Evolutionary conservation across 2,113 vertebrate species (phyloP).

Genomic region (Herpailurus yagouaroundi): DNA sequence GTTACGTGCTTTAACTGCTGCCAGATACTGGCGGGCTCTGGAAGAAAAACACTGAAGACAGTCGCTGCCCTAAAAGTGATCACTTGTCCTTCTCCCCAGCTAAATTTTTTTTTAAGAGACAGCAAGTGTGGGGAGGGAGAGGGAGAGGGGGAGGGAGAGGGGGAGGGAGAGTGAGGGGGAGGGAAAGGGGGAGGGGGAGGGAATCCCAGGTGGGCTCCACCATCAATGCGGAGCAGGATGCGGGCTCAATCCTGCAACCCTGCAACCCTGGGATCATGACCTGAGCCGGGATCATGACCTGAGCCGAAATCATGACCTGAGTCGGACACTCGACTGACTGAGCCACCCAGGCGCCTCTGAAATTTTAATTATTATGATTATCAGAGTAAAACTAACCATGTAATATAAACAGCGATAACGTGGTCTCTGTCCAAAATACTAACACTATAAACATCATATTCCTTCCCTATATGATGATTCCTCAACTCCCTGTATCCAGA

Average conservation of each 20-base stretch:
- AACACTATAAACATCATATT: background rate
- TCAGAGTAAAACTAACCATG: background rate
- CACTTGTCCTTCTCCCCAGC: background rate
- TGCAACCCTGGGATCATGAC: too few species aligned
- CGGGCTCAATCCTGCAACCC: too few species aligned
- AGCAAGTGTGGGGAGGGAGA: too few species aligned
- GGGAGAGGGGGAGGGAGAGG: too few species aligned
- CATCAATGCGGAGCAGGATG: too few species aligned
- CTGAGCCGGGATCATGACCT: too few species aligned
- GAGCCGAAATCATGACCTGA: too few species aligned
- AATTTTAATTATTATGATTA: background rate
- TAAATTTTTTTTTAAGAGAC: background rate
- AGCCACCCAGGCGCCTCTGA: background rate
- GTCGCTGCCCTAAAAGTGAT: background rate
- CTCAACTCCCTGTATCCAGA: background rate
- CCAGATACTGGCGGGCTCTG: background rate
- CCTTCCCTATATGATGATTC: background rate
- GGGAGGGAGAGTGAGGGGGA: too few species aligned
- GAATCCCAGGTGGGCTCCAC: too few species aligned
- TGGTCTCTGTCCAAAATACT: background rate
- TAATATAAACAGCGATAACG: background rate
- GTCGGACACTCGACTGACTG: too few species aligned
- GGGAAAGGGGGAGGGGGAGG: too few species aligned
- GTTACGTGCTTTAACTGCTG: background rate
- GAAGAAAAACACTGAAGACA: background rate